phyloP scores from a whole-genome alignment of 2,888 invertebrate species.

The Drosophila picticornis region DNA sequence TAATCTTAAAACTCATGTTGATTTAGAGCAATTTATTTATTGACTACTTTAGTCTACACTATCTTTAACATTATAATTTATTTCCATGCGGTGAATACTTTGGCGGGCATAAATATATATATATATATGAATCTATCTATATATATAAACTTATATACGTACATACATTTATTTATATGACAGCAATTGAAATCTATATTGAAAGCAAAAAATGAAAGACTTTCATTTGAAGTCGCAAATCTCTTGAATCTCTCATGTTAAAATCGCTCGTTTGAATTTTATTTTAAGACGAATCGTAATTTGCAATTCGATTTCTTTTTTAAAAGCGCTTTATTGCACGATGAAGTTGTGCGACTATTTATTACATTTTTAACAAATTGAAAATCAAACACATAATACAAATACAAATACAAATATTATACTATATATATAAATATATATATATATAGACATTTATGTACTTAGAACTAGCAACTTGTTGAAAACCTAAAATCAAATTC shows the following conservation, averaged over 20 bases:
- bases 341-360: conserved; percentile 58
- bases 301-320: conserved; percentile 28
- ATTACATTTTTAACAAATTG: conserved; percentile 66
- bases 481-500: conserved; percentile 74
- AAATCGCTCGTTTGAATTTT: conserved; percentile 8
- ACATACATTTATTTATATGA: conserved; percentile 31
- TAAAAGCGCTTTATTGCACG: conserved; percentile 57
- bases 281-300: conserved; percentile 20
- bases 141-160: conserved; percentile 48
- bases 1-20: conserved; percentile 74
- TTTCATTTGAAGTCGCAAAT: conserved; percentile 50
- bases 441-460: conserved; percentile 67
- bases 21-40: conserved; percentile 80
- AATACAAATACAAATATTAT: conserved; percentile 38
- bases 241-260: conserved; percentile 48
- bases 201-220: conserved; percentile 31
- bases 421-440: conserved; percentile 30
- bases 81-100: conserved; percentile 39
- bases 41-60: conserved; percentile 66
- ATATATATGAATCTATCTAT: conserved; percentile 12
- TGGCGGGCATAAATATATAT: conserved; percentile 27
- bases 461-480: conserved; percentile 79
- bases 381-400: conserved; percentile 75
- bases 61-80: conserved; percentile 66
- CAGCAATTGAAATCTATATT: conserved; percentile 15